Conservation (phyloP, 2,888 invertebrate species). For the Taenaris catops region DNA sequence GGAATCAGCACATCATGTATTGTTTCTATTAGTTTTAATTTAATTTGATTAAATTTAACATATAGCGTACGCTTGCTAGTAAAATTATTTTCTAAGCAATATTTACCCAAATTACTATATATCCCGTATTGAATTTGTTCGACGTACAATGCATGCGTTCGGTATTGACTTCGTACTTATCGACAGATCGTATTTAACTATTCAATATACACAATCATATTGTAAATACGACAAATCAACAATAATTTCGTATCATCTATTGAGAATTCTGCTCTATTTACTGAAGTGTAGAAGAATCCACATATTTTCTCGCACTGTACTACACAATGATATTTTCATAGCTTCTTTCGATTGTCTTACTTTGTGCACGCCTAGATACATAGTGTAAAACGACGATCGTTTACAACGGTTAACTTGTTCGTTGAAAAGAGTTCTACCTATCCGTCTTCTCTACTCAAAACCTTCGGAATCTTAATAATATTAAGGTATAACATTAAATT, state of each 20-base stretch:
- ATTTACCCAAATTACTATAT: slow-evolving; percentile 10
- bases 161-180: slow-evolving; percentile 36
- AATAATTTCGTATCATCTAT: slow-evolving; percentile 69
- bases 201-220: slow-evolving; percentile 58
- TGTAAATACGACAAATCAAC: slow-evolving; percentile 62
- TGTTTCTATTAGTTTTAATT: slow-evolving; percentile 30
- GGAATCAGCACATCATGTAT: slow-evolving; percentile 73
- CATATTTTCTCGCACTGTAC: slow-evolving; percentile 66
- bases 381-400: slow-evolving; percentile 27
- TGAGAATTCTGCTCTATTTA: slow-evolving; percentile 65
- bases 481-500: slow-evolving; percentile 48
- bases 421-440: slow-evolving; percentile 40
- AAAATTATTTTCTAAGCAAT: slow-evolving; percentile 17
- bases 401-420: slow-evolving; percentile 43
- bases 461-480: slow-evolving; percentile 46
- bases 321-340: slow-evolving; percentile 68
- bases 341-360: slow-evolving; percentile 56
- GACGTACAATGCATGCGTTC: slow-evolving; percentile 27
- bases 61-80: slow-evolving; percentile 20
- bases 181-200: slow-evolving; percentile 43
- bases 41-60: slow-evolving; percentile 14
- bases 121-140: slow-evolving; percentile 6
- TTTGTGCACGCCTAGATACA: slow-evolving; percentile 59
- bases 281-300: slow-evolving; percentile 57
- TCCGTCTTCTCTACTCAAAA: slow-evolving; percentile 37